These are phyloP conservation scores for Drosophila tanythrix DNA, from an alignment of 2,888 invertebrate species.

Conservation along the genomic window DNA sequence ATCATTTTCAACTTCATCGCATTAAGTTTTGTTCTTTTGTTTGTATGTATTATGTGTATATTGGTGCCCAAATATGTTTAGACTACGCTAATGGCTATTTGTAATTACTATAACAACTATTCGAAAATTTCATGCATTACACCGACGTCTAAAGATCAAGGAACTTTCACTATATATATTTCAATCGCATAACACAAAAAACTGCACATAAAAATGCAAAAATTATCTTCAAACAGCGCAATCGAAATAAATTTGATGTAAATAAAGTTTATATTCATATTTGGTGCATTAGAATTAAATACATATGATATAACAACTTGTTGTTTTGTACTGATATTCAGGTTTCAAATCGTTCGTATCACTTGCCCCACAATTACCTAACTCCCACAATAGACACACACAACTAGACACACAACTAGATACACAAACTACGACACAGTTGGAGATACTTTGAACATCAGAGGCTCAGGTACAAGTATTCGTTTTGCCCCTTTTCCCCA, in stretches of 20 bases:
- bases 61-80: constrained; percentile 78
- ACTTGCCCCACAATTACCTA: constrained; percentile 33
- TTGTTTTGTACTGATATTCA: constrained; percentile 76
- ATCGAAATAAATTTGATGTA: constrained; percentile 18
- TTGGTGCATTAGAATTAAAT: constrained; percentile 15
- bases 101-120: constrained; percentile 67
- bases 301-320: constrained; percentile 45
- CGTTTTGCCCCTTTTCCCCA: constrained; percentile 21
- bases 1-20: constrained; percentile 17
- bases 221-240: background rate
- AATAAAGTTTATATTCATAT: constrained; percentile 10
- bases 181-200: constrained; percentile 1
- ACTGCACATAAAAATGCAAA: background rate
- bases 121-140: constrained; percentile 52
- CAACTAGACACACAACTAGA: constrained; percentile 1
- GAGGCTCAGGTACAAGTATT: constrained; percentile 75
- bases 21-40: constrained; percentile 1
- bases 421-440: constrained; percentile 30
- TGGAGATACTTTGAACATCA: constrained; percentile 63
- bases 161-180: constrained; percentile 69
- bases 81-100: constrained; percentile 68
- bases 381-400: constrained; percentile 29
- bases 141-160: constrained; percentile 49
- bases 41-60: constrained; percentile 61
- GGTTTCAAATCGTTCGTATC: constrained; percentile 61